phyloP scores from a whole-genome alignment of 2,888 invertebrate species.

The Cyclophora punctaria region DNA sequence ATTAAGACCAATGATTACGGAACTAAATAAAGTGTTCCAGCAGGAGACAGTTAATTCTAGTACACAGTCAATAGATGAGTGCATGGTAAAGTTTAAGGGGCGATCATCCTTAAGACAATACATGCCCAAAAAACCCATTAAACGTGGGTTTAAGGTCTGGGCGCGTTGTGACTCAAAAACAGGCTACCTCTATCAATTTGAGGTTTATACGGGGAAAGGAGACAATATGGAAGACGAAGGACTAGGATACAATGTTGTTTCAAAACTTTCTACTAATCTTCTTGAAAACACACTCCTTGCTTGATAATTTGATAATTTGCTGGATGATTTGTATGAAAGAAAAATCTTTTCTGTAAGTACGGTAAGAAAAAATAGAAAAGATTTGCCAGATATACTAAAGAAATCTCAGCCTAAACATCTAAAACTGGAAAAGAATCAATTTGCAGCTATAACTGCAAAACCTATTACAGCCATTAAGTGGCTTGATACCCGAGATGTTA shows the following conservation, averaged over 20 bases:
- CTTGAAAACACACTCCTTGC: conserved; percentile 1
- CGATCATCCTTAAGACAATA: conserved; percentile 4
- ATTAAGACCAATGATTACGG: conserved; percentile 12
- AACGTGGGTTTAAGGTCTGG: conserved; percentile 7
- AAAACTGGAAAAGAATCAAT: conserved; percentile 8
- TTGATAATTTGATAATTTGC: conserved; percentile 4
- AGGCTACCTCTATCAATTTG: conserved; percentile 7
- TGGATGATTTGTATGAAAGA: conserved; percentile 6
- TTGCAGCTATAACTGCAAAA: conserved; percentile 5
- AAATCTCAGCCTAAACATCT: conserved; percentile 11
- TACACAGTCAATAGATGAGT: conserved; percentile 10
- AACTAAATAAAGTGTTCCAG: conserved; percentile 11
- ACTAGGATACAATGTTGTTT: conserved; percentile 7
- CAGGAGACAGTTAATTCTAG: conserved; percentile 6
- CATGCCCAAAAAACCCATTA: conserved; percentile 9
- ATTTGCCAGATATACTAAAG: conserved; percentile 7
- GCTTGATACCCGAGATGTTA: conserved; percentile 15
- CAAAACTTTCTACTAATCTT: conserved; percentile 3
- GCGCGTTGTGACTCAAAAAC: conserved; percentile 7
- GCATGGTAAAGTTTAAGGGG: conserved; percentile 11
- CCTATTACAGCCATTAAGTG: conserved; percentile 9
- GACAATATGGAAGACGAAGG: conserved; percentile 2
- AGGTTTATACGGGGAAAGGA: conserved; percentile 6
- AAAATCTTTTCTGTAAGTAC: conserved; percentile 7
- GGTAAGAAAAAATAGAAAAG: conserved; percentile 8